These are phyloP conservation scores for Lateolabrax maculatus DNA, from an alignment of 2,797 vertebrate species.

Conservation along the genomic window DNA sequence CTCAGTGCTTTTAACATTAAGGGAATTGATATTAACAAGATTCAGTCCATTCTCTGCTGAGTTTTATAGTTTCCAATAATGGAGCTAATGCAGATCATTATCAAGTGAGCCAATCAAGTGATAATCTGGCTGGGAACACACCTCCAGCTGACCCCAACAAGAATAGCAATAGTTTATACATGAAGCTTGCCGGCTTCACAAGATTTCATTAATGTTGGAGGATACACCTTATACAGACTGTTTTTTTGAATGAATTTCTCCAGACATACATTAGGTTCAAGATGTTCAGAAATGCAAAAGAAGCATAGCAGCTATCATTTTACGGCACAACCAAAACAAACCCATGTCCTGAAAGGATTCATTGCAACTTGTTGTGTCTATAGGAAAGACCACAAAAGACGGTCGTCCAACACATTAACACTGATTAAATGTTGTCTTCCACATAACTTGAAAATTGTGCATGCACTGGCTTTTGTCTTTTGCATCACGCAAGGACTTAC, in stretches of 20 bases:
- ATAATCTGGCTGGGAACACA: conserved; percentile 81
- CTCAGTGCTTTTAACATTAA: conserved; percentile 90
- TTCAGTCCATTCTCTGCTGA: conserved; percentile 87
- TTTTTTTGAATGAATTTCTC: conserved; percentile 15
- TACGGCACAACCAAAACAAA: not conserved
- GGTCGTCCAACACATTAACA: not conserved
- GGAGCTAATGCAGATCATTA: conserved; percentile 93
- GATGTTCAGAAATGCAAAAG: not conserved
- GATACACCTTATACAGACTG: conserved; percentile 22
- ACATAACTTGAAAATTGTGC: not conserved
- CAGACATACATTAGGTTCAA: not conserved
- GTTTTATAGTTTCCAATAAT: conserved; percentile 90
- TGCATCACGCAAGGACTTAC: not conserved
- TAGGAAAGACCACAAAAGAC: not conserved
- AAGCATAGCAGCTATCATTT: not conserved
- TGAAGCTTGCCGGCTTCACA: conserved; percentile 37
- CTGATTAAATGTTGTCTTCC: not conserved
- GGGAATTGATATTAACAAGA: conserved; percentile 92
- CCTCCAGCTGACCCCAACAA: conserved; percentile 64
- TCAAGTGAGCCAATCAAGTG: conserved; percentile 86
- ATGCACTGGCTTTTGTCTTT: not conserved
- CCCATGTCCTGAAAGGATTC: not conserved
- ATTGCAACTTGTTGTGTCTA: not conserved
- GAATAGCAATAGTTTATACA: conserved; percentile 33
- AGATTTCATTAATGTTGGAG: conserved; percentile 39